phyloP scores from a whole-genome alignment of 2,113 vertebrate genomes.

The Semicossyphus pulcher region DNA sequence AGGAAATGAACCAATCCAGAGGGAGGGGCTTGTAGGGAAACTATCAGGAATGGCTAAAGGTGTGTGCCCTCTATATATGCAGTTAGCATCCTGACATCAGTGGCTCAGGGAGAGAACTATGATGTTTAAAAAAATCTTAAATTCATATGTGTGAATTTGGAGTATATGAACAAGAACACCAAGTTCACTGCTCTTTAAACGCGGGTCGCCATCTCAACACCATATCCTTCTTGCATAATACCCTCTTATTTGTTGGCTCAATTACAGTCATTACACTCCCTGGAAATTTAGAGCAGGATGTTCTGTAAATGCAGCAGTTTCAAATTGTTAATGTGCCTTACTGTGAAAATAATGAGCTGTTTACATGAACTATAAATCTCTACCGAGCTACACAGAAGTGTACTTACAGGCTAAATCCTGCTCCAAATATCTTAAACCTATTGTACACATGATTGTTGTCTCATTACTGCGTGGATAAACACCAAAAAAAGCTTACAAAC shows the following conservation, averaged over 20 bases:
- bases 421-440: conserved; percentile 22
- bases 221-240: neutral
- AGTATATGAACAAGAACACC: neutral
- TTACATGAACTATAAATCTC: conserved; percentile 7
- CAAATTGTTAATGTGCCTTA: neutral
- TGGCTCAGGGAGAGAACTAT: too few relatives aligned
- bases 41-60: neutral
- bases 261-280: neutral
- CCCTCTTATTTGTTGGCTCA: neutral
- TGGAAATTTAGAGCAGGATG: conserved; percentile 7
- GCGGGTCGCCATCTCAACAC: neutral
- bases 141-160: too few relatives aligned
- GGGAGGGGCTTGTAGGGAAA: neutral
- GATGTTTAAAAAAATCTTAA: too few relatives aligned
- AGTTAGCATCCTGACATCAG: neutral
- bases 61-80: neutral
- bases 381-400: conserved; percentile 3
- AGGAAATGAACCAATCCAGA: neutral
- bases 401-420: conserved; percentile 13
- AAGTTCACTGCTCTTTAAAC: neutral
- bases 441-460: conserved; percentile 13
- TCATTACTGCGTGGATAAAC: conserved; percentile 20
- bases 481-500: conserved; percentile 10
- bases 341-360: conserved; percentile 23
- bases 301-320: conserved; percentile 7